A percentile compares a stretch with the other conserved stretches of the same genome.
These are phyloP conservation scores for Melanotaenia parkinsoni DNA, from an alignment of 2,797 vertebrate genomes.

Conservation along the genomic window DNA sequence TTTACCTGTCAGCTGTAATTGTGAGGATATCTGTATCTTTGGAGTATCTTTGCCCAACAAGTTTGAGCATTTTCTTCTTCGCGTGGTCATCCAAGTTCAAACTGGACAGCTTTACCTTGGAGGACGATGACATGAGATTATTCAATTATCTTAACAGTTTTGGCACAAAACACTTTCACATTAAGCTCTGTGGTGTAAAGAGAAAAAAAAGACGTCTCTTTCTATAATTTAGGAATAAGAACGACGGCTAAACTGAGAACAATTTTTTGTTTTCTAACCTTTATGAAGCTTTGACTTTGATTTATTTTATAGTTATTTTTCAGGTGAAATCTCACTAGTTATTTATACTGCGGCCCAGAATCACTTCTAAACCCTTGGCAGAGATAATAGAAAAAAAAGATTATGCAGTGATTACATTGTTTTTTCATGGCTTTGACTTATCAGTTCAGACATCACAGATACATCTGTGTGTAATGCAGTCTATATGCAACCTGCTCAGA, in stretches of 20 bases:
- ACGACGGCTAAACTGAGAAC: conserved; percentile 16
- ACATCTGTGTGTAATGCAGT: background rate
- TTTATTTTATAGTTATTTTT: background rate
- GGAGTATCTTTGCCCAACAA: conserved; percentile 88
- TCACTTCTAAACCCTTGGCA: conserved; percentile 37
- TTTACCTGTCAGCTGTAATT: conserved; percentile 90
- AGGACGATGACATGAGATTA: conserved; percentile 4
- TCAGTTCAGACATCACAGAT: conserved; percentile 14
- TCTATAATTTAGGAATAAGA: conserved; percentile 17
- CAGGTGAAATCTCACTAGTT: background rate
- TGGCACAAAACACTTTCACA: background rate
- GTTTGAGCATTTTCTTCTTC: conserved; percentile 92
- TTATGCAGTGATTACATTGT: conserved; percentile 25
- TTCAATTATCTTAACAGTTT: background rate
- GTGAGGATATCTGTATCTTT: conserved; percentile 86
- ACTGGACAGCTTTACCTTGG: conserved; percentile 90
- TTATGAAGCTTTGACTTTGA: background rate
- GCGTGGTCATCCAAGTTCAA: conserved; percentile 95
- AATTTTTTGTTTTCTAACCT: conserved; percentile 10
- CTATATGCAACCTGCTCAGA: background rate
- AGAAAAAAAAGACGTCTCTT: background rate
- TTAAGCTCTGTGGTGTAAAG: too few relatives aligned
- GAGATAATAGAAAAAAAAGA: conserved; percentile 21
- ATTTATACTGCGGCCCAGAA: conserved; percentile 6
- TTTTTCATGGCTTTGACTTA: conserved; percentile 20